Percentiles rank a stretch among this genome's conserved stretches.
Evolutionary conservation across 2,888 invertebrate species (phyloP).

Genomic region (Dynastes grantii): DNA sequence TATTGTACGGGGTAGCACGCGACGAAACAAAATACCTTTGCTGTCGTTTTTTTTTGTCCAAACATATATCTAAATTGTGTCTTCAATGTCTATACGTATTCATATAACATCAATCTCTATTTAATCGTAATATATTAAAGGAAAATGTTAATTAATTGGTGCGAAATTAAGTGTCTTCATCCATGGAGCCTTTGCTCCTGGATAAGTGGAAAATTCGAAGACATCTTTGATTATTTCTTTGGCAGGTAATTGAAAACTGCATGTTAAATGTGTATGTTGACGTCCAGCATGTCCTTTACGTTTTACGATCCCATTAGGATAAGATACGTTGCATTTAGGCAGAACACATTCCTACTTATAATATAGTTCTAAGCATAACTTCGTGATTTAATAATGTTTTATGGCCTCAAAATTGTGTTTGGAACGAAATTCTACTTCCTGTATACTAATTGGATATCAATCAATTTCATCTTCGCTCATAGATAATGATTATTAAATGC

Average conservation of each 20-base stretch:
- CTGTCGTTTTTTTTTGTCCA: slow-evolving; percentile 2
- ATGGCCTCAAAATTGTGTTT: too few relatives aligned
- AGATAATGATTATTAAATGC: too few relatives aligned
- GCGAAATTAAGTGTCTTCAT: not conserved
- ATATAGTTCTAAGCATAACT: not conserved
- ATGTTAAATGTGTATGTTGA: not conserved
- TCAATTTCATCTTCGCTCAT: too few relatives aligned
- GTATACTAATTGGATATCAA: too few relatives aligned
- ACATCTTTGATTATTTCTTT: not conserved
- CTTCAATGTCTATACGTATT: not conserved
- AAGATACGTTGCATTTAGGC: not conserved
- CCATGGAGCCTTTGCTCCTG: not conserved
- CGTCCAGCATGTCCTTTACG: slow-evolving; percentile 5
- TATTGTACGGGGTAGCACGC: slow-evolving; percentile 57
- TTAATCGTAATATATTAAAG: not conserved
- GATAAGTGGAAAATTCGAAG: slow-evolving; percentile 12
- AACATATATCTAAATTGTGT: not conserved
- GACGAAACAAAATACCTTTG: slow-evolving; percentile 41
- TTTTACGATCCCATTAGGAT: not conserved
- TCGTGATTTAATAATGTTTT: not conserved
- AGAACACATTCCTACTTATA: not conserved
- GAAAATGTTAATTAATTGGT: not conserved
- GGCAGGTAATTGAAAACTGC: not conserved
- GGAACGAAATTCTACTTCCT: too few relatives aligned
- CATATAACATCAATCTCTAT: not conserved